These are phyloP conservation scores for Anabacerthia variegaticeps DNA, from an alignment of 2,797 vertebrate species.

Conservation along the genomic window DNA sequence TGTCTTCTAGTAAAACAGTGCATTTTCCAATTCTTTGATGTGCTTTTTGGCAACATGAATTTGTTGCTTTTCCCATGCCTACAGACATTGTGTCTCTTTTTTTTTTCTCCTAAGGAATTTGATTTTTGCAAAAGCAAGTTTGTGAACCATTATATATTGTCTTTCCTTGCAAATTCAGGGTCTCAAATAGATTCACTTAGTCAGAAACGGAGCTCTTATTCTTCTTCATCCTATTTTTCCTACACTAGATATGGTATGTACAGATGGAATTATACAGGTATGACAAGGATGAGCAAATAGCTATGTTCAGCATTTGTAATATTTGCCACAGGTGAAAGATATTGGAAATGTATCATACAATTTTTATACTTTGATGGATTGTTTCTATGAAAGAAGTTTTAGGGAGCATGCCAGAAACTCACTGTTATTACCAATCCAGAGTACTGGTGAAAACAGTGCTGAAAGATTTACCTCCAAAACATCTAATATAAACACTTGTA, in stretches of 20 bases:
- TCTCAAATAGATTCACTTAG: not conserved
- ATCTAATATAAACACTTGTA: not conserved
- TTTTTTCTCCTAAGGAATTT: not conserved
- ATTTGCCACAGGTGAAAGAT: not conserved
- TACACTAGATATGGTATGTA: not conserved
- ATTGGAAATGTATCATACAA: not conserved
- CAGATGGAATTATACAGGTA: not conserved
- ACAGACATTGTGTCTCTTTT: not conserved
- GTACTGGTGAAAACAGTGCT: not conserved
- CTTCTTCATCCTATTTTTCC: not conserved
- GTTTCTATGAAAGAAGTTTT: not conserved
- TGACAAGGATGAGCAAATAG: not conserved
- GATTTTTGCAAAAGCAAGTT: not conserved
- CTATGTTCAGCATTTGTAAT: not conserved
- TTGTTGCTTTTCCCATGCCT: not conserved
- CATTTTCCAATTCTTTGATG: not conserved
- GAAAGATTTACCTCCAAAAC: not conserved
- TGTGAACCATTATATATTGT: not conserved
- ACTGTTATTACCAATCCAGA: not conserved
- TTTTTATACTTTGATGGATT: conserved; percentile 22
- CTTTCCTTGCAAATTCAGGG: not conserved
- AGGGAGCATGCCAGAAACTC: not conserved
- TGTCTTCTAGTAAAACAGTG: not conserved
- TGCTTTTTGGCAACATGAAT: not conserved
- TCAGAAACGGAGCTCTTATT: not conserved